Evolutionary conservation across 2,888 invertebrate species (phyloP).

Genomic region (Drosophila engyochracea): DNA sequence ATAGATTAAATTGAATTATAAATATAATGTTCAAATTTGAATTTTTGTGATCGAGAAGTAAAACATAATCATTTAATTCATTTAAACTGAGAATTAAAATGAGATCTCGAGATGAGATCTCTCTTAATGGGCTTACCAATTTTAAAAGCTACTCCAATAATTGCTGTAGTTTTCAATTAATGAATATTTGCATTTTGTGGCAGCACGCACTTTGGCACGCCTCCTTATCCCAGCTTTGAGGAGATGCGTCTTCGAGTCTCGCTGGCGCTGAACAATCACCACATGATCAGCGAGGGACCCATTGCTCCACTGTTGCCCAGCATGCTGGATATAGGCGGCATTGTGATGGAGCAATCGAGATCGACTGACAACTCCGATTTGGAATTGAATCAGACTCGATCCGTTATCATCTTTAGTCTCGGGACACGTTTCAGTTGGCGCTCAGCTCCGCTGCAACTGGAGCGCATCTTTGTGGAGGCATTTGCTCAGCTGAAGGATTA

Average conservation of each 20-base stretch:
- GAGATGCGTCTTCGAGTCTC: constrained; percentile 71
- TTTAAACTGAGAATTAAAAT: no score
- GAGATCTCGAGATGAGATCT: no score
- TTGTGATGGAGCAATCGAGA: constrained; percentile 68
- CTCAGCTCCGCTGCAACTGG: constrained; percentile 14
- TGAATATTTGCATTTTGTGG: no score
- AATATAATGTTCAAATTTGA: no score
- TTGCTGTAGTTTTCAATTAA: no score
- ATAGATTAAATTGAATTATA: no score
- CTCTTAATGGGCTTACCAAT: no score
- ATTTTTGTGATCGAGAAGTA: no score
- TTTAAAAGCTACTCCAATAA: no score
- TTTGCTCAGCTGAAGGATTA: constrained; percentile 54
- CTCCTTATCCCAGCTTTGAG: constrained; percentile 69
- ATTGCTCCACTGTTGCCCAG: constrained; percentile 77
- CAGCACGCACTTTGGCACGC: constrained; percentile 70
- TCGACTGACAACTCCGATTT: neutral
- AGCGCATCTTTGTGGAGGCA: constrained; percentile 37
- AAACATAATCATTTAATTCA: no score
- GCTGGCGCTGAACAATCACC: constrained; percentile 77
- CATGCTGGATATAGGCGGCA: constrained; percentile 81
- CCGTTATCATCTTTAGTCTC: constrained; percentile 64
- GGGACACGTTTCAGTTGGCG: constrained; percentile 72
- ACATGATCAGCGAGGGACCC: constrained; percentile 79
- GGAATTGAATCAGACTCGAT: constrained; percentile 37